Conservation (phyloP, 2,888 invertebrate species). For the Masnerella sp. region DNA sequence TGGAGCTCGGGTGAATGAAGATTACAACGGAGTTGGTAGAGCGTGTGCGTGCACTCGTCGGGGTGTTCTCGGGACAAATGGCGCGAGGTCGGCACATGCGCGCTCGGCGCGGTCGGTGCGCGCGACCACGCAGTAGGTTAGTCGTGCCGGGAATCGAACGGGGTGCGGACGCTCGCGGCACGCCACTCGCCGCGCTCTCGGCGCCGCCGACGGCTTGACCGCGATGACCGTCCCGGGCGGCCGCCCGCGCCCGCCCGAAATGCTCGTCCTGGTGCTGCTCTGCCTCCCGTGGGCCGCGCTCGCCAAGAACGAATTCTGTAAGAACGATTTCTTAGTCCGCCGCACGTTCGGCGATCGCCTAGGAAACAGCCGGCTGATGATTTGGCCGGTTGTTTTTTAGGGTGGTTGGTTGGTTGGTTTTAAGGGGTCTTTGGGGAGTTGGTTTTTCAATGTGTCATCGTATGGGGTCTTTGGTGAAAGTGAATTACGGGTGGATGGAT, state of each 20-base stretch:
- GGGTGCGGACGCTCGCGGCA: constrained; percentile 56
- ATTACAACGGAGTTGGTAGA: constrained; percentile 50
- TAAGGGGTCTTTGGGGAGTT: no score
- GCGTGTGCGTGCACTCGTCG: constrained; percentile 44
- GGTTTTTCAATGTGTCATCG: no score
- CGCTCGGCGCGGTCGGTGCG: constrained; percentile 29
- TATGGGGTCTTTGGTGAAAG: no score
- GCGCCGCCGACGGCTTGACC: constrained; percentile 30
- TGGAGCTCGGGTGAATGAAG: constrained; percentile 49
- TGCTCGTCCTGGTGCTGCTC: constrained; percentile 48
- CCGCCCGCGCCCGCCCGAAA: constrained; percentile 24
- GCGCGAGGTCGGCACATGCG: constrained; percentile 49
- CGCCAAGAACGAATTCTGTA: constrained; percentile 72
- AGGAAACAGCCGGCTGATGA: neutral
- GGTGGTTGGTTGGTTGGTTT: no score
- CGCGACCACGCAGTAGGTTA: constrained; percentile 53
- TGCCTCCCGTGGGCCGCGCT: constrained; percentile 62
- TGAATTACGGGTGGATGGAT: no score
- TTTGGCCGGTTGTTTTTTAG: neutral
- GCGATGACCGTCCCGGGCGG: constrained; percentile 3
- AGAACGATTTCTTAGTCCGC: constrained; percentile 61
- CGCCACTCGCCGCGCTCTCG: constrained; percentile 38
- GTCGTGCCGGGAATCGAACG: constrained; percentile 57
- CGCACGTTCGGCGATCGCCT: no score
- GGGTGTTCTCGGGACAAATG: constrained; percentile 48